A percentile compares a stretch with the other conserved stretches of the same genome.
Evolutionary conservation across 1,140 invertebrate genomes (phyloP).

Genomic region (Palaemon carinicauda): DNA sequence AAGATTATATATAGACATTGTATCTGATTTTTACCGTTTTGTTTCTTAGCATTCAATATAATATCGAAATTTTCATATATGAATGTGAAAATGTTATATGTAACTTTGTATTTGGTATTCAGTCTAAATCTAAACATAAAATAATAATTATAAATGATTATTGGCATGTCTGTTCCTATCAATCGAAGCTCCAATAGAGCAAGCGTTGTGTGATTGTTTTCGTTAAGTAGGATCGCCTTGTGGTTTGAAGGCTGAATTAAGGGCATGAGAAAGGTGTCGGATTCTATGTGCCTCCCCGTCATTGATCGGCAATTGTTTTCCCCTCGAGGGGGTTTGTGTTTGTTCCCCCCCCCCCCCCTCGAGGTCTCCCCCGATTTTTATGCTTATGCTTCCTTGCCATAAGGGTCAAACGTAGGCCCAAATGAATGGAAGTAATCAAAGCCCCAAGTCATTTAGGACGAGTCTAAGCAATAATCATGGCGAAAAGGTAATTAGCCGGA

Average conservation of each 20-base stretch:
- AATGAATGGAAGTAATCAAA: conserved; percentile 11
- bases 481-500: conserved; percentile 45
- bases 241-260: conserved; percentile 40
- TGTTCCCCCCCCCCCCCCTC: too few species aligned
- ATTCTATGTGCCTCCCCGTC: conserved; percentile 48
- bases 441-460: background rate
- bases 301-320: conserved; percentile 47
- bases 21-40: too few species aligned
- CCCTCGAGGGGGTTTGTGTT: background rate
- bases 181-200: background rate
- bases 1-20: too few species aligned
- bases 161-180: background rate
- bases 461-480: conserved; percentile 38
- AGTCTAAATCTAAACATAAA: too few species aligned
- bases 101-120: too few species aligned
- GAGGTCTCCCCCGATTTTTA: background rate
- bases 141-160: too few species aligned
- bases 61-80: too few species aligned
- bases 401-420: background rate
- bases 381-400: background rate
- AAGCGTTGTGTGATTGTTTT: conserved; percentile 40
- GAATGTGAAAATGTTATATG: too few species aligned
- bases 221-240: conserved; percentile 42
- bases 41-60: too few species aligned
- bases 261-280: conserved; percentile 55